Base-by-base conservation (phyloP, 2,888 invertebrate genomes). In the Lathronympha strigana region DNA sequence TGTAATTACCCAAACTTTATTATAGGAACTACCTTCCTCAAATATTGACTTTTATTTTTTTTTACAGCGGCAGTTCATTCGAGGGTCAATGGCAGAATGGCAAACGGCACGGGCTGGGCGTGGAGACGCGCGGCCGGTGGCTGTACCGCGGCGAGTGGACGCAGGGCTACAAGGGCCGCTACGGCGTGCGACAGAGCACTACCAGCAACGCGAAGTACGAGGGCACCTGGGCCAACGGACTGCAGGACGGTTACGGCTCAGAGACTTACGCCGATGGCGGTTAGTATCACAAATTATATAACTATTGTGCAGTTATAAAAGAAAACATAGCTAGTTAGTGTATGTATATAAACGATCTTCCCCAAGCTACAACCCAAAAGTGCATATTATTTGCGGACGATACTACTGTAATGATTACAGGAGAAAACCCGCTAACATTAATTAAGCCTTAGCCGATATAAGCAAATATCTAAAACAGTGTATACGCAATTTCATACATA, bases 1-100 rank as follows among this genome's bases (percentile, higher is more conserved):
- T n/a, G n/a, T n/a, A n/a, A n/a, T n/a, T n/a, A n/a, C n/a, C n/a
- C n/a, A n/a, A n/a, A n/a, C n/a, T n/a, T n/a, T n/a, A n/a, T n/a
- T n/a, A n/a, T n/a, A n/a, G n/a, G n/a, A n/a, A n/a, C n/a, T n/a
- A n/a, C n/a, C n/a, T n/a, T n/a, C n/a, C n/a, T 38, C 40, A n/a
- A 23, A 1, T 5, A 23, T 8, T 23, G n/a, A 47, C 23, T 61
- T 54, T 57, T 6, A 8, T 54, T 66, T 66, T 77, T 68, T 93
- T 93, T 45, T 93, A 19, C 64, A 98, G 97, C 88, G 99, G 98
- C 61, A 98, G 98, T 84, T 96, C 97, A 75, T 99, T 96, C 93
- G 98, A 98, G 90, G 99, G 99, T 68, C 98, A 99, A 92, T 99
- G 99, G 99, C 99, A 98, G 92, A 99, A 99, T 87, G 99, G 99